Evolutionary conservation across 2,888 invertebrate species (phyloP).

Genomic region (Rhynchonema sp.): DNA sequence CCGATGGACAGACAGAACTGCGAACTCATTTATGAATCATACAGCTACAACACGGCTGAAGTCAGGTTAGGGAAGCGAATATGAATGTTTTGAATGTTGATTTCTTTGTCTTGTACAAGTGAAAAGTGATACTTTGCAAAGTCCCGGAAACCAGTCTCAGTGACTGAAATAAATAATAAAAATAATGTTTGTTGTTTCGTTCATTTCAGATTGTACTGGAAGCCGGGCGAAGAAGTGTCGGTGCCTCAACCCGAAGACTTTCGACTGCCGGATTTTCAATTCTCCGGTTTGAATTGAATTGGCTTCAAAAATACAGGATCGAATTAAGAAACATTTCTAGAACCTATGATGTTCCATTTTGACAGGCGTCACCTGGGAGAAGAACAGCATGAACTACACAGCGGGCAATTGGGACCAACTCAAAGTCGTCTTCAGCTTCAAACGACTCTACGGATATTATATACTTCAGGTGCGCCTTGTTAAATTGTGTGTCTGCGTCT

Average conservation of each 20-base stretch:
- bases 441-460: conserved; percentile 25
- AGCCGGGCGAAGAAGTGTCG: conserved; percentile 23
- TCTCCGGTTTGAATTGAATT: background rate
- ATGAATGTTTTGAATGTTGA: no score
- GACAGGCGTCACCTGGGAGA: conserved; percentile 21
- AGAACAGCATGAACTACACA: conserved; percentile 16
- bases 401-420: conserved; percentile 26
- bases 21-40: conserved; percentile 23
- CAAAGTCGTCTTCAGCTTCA: conserved; percentile 21
- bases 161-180: no score
- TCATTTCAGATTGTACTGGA: no score
- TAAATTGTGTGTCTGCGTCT: no score
- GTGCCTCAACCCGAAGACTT: conserved; percentile 20
- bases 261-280: conserved; percentile 20
- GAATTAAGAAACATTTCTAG: background rate
- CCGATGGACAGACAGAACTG: conserved; percentile 23
- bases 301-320: background rate
- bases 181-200: no score
- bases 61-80: no score
- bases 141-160: conserved; percentile 10
- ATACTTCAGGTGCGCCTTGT: conserved; percentile 26
- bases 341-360: conserved; percentile 15
- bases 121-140: background rate
- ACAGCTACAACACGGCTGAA: conserved; percentile 22
- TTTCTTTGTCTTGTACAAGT: background rate